A percentile compares a stretch with the other conserved stretches of the same genome.
Evolutionary conservation across 2,113 vertebrate species (phyloP).

Genomic region (Australoheros scitulus): DNA sequence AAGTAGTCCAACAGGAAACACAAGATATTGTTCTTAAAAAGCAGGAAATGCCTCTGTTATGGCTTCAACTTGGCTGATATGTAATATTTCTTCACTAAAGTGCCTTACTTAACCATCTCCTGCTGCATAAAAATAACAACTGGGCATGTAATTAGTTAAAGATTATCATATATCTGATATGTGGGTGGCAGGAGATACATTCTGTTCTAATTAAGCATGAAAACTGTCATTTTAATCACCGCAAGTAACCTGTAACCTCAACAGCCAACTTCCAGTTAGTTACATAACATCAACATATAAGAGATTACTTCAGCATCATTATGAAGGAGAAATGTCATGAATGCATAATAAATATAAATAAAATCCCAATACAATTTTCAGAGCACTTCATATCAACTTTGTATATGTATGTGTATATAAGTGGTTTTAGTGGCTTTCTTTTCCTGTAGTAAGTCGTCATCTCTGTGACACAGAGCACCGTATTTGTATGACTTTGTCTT

Average conservation of each 20-base stretch:
- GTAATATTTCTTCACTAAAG: background rate
- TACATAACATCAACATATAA: background rate
- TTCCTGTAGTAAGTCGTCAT: background rate
- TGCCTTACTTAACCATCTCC: slow-evolving; percentile 1
- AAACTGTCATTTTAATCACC: slow-evolving; percentile 23
- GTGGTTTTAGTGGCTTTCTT: background rate
- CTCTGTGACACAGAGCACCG: background rate
- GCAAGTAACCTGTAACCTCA: slow-evolving; percentile 8
- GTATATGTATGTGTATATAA: background rate
- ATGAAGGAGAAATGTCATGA: background rate
- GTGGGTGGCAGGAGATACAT: slow-evolving; percentile 23
- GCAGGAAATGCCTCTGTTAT: background rate
- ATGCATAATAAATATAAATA: background rate
- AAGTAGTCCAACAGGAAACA: background rate
- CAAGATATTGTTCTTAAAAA: background rate
- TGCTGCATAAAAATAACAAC: background rate
- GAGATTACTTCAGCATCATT: background rate
- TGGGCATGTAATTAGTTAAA: slow-evolving; percentile 23
- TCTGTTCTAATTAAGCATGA: slow-evolving; percentile 19
- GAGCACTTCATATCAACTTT: background rate
- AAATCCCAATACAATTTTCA: background rate
- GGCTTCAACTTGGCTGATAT: background rate
- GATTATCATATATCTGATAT: slow-evolving; percentile 18
- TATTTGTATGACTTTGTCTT: background rate
- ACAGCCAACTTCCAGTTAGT: background rate